These are phyloP conservation scores for Montipora efflorescens DNA, from an alignment of 64 coral and sea anemone genomes.

Conservation along the genomic window DNA sequence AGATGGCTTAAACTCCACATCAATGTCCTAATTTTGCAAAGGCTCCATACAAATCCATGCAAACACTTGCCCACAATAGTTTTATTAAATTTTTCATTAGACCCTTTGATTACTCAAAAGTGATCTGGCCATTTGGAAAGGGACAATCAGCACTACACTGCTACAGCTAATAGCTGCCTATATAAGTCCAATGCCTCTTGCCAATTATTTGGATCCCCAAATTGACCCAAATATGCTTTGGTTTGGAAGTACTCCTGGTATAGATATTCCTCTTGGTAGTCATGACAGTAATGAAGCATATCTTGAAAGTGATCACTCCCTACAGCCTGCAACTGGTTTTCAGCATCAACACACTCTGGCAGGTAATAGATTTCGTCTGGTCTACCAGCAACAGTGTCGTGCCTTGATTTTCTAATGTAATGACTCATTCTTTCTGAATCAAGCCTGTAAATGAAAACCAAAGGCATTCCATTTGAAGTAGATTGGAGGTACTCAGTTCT, in stretches of 20 bases:
- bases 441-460: constrained; percentile 48
- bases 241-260: constrained; percentile 16
- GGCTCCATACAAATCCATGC: no score
- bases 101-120: constrained; percentile 54
- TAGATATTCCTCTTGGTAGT: constrained; percentile 5
- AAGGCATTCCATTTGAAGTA: constrained; percentile 28
- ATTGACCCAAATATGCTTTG: background rate
- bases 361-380: background rate
- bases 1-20: constrained; percentile 6
- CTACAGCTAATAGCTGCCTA: constrained; percentile 25
- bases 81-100: background rate
- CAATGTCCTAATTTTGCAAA: constrained; percentile 36
- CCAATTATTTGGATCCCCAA: constrained; percentile 1
- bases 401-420: constrained; percentile 17
- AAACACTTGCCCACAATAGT: no score
- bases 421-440: constrained; percentile 31
- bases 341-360: background rate
- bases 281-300: background rate
- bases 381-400: constrained; percentile 16
- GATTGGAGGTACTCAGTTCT: constrained; percentile 6
- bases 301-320: background rate
- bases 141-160: constrained; percentile 55
- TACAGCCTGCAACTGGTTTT: background rate
- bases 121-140: constrained; percentile 49
- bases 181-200: constrained; percentile 3